Base-by-base conservation (phyloP, 2,113 vertebrate species). In the Danio rerio region DNA sequence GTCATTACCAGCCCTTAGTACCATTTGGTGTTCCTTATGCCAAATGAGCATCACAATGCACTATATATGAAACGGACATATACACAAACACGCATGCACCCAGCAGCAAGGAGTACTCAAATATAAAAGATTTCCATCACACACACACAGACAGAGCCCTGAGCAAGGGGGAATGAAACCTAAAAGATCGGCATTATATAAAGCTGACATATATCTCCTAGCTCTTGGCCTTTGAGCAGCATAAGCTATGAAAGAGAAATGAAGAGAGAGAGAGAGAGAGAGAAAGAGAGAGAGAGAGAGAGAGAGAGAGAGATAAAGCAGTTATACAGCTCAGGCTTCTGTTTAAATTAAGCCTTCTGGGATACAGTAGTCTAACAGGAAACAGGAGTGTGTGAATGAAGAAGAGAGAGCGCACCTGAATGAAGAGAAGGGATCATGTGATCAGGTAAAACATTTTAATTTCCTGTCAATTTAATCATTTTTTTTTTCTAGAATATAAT, bases 101-200 rank as follows among this genome's bases (percentile, higher is more conserved):
- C 81, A 76, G 69, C 49, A 83, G 81, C 40, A 83, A 86, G 72
- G 72, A 77, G 81, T 55, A 62, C 7, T 66, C 31, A 69, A 74
- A 80, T 79, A 21, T 50, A 77, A 43, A 78, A 65, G 11, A 74
- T 69, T 53, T n/a, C 20, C 61, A 40, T 10, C 10, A 31, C 2
- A 61, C 43, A 61, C 45, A 72, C 40, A 49, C n/a, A 76, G 66
- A 31, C 56, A 72, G 45, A 78, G 65, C 71, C 84, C 50, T 61
- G 56, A 85, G 80, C 80, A 85, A 85, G 84, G 73, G 77, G 74
- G 66, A 85, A 69, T 42, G 5, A 78, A 85, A 73, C 52, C 47
- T 78, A 78, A 74, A 80, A 80, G 62, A 84, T 77, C 83, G 47
- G 11, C 58, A 71, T 88, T 89, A 88, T 85, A 81, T 90, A 91